These are phyloP conservation scores for Cassiopea andromeda DNA, from an alignment of 30 jellyfish, hydroid and myxozoan species.

Conservation along the genomic window DNA sequence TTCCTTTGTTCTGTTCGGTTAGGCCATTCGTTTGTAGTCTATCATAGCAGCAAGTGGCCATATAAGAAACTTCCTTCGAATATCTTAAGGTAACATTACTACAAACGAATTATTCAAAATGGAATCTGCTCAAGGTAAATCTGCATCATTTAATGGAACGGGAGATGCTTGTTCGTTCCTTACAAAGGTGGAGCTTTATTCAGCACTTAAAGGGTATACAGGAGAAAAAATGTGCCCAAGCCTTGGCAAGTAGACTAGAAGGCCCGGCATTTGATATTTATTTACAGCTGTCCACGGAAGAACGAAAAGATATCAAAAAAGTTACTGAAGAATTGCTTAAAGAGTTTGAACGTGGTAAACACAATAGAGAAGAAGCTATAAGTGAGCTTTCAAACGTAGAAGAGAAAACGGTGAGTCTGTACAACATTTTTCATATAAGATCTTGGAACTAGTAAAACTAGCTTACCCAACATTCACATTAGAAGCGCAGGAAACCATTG, in stretches of 20 bases:
- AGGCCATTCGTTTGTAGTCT: too few relatives aligned
- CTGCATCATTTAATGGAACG: not conserved
- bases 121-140: not conserved
- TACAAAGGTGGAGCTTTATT: not conserved
- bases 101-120: too few relatives aligned
- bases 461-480: constrained; percentile 11
- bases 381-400: constrained; percentile 1
- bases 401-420: constrained; percentile 7
- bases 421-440: not conserved
- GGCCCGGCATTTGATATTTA: constrained; percentile 16
- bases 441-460: constrained; percentile 9
- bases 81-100: too few relatives aligned
- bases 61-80: too few relatives aligned
- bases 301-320: not conserved
- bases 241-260: constrained; percentile 13
- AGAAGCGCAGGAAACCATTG: not conserved
- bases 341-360: constrained; percentile 21
- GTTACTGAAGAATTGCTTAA: not conserved
- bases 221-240: constrained; percentile 16
- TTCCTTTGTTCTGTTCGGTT: too few relatives aligned
- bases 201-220: not conserved
- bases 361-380: constrained; percentile 1
- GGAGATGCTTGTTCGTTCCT: not conserved
- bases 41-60: too few relatives aligned
- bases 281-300: not conserved